Evolutionary conservation across 2,888 invertebrate genomes (phyloP).

Genomic region (Oxystoma pomonae): DNA sequence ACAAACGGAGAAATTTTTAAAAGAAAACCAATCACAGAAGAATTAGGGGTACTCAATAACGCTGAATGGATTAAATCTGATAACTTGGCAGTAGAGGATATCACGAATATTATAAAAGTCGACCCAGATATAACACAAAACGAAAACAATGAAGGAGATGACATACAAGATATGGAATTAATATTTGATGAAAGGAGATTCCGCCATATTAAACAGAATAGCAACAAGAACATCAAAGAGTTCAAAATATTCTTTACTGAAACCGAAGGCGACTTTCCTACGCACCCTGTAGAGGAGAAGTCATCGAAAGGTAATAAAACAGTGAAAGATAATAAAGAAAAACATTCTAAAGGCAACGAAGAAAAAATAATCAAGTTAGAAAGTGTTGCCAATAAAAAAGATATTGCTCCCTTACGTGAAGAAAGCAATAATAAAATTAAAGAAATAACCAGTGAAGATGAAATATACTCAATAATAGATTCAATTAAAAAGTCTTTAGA

Average conservation of each 20-base stretch:
- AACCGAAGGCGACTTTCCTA: not conserved
- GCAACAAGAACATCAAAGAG: constrained; percentile 3
- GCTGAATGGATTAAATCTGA: not conserved
- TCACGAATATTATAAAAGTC: constrained; percentile 4
- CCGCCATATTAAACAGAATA: not conserved
- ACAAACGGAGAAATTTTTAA: constrained; percentile 14
- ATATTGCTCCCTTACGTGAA: too few species aligned
- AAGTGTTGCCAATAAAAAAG: too few species aligned
- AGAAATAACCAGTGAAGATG: not conserved
- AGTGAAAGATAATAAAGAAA: too few species aligned
- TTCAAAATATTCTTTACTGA: not conserved
- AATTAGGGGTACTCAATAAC: constrained; percentile 4
- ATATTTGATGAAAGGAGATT: constrained; percentile 10
- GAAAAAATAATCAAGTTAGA: too few species aligned
- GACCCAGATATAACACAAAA: constrained; percentile 1
- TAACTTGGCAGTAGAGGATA: constrained; percentile 6
- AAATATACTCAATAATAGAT: not conserved
- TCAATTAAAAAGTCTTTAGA: not conserved
- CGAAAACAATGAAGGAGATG: constrained; percentile 8
- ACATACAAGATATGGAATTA: constrained; percentile 11
- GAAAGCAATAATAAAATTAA: not conserved
- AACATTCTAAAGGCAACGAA: too few species aligned
- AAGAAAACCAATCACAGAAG: constrained; percentile 20
- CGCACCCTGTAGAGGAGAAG: not conserved
- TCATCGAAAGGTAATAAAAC: too few species aligned